Base-by-base conservation (phyloP, 37 sponge, comb jelly and placozoan genomes). In the Petrosia ficiformis region DNA sequence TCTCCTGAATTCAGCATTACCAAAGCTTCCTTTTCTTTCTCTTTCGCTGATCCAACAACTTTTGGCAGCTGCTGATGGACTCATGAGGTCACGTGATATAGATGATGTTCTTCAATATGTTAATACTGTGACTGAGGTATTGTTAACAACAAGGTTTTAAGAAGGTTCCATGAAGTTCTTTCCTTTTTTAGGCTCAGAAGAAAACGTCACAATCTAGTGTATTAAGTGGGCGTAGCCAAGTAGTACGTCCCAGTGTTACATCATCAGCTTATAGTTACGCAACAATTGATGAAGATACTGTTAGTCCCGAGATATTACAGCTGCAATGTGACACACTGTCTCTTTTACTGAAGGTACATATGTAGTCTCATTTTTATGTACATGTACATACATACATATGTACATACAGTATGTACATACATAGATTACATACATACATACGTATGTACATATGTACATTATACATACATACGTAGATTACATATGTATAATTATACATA, bases 1-100 rank as follows among this genome's bases (percentile, higher is more conserved):
- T 30, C 54, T 83, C 65, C 77, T 89, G n/a, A 75, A 83, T 59
- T 64, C 84, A 25, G 22, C 79, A 66, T 60, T 79, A 39, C 84
- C 89, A 0, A 39, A 57, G 3, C 39, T 82, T 1, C 28, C 57
- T 56, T 69, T 82, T 36, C 43, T 82, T 41, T 39, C 42, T 44
- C 26, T 81, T 21, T 73, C 34, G 4, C 57, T 81, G 0, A 59
- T 71, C 60, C 57, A 35, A 8, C 36, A 63, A 10, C 73, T 80
- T 42, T 32, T 80, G 42, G n/a, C 10, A 48, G 54, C 54, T 16
- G 16, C 16, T 16, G 16, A 48, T 19, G 54, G 54, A 10, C 10
- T 48, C 54, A 48, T 48, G 54, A 48, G 14, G 14, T 48, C 54
- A 19, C 54, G 54, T 10, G 54, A 48, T 48, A 10, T 19, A 10